Conservation (phyloP, 2,113 vertebrate genomes). For the Melanocharis versteri region DNA sequence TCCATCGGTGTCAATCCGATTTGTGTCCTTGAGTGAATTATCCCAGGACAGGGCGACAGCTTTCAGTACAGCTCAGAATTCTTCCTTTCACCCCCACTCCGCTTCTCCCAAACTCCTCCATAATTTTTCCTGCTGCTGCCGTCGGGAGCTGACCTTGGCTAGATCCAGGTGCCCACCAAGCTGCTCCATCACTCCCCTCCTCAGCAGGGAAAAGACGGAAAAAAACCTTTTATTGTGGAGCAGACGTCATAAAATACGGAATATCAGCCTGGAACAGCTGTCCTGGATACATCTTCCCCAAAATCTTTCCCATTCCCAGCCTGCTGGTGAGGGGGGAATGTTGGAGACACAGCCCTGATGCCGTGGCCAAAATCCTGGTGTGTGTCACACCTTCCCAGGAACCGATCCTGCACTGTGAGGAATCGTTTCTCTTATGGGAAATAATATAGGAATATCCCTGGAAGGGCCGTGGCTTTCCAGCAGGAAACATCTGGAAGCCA, state of each 20-base stretch:
- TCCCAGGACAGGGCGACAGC: not conserved
- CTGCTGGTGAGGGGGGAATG: not conserved
- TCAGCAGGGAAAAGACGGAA: not conserved
- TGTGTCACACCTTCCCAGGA: not conserved
- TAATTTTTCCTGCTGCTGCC: slow-evolving; percentile 32
- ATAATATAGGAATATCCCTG: not conserved
- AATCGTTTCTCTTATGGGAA: not conserved
- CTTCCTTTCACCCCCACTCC: not conserved
- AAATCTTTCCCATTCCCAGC: not conserved
- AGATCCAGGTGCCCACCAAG: not conserved
- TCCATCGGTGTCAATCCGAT: not conserved
- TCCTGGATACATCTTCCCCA: not conserved
- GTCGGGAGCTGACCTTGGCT: not conserved
- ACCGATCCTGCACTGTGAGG: not conserved
- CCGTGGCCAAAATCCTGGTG: not conserved
- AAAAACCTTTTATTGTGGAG: not conserved
- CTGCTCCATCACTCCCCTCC: not conserved
- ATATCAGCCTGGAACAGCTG: not conserved
- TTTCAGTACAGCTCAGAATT: not conserved
- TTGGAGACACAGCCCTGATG: not conserved
- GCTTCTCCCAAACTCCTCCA: not conserved
- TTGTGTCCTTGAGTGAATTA: not conserved
- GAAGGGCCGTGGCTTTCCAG: not conserved
- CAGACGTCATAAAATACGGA: not conserved
- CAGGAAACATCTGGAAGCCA: slow-evolving; percentile 40